Evolutionary conservation across 2,797 vertebrate species (phyloP), one percentile per base, ranked within the genome.

Genomic region (Sebastes paucispinis): DNA sequence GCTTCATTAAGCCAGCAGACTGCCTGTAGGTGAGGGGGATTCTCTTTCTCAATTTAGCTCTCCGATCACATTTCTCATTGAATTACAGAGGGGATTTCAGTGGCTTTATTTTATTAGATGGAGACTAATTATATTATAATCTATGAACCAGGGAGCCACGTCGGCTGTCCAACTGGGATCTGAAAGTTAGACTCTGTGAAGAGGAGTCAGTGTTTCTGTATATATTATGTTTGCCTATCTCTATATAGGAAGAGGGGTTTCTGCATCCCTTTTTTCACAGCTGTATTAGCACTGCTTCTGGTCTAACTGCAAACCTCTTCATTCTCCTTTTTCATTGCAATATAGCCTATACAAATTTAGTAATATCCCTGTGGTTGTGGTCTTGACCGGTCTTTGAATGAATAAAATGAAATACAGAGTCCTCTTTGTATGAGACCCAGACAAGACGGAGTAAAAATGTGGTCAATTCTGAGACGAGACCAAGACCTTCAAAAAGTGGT

Each of bases 121-220:
- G 59, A 85, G 73, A 79, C 82, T 89, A 85, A 90, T 93, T 84
- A 75, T 64, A 73, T 87, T 75, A 63, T 78, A 83, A 80, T 87
- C 71, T 83, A 36, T 78, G 24, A 90, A 78, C 69, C 65, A 20
- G 77, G 82, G 77, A 80, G 71, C 43, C 66, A 31, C n/a, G 2
- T 66, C 2, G 29, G 72, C 18, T 72, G 32, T 32, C 63, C 74
- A 58, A 58, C 54, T 29, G 69, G 59, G 72, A 86, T 68, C 73
- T 75, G 29, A 62, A 86, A 86, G 75, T 80, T 85, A 8, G 24
- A 77, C 24, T 62, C 14, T 6, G 20, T 25, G 36, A 72, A 12
- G 73, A 79, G 39, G 47, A 73, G 31, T n/a, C 58, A 31, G 1
- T 29, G 69, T 65, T 55, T 73, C 43, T 76, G 57, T 25, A 20